phyloP scores from a whole-genome alignment of 1,140 invertebrate species.

The Microplitis mediator region DNA sequence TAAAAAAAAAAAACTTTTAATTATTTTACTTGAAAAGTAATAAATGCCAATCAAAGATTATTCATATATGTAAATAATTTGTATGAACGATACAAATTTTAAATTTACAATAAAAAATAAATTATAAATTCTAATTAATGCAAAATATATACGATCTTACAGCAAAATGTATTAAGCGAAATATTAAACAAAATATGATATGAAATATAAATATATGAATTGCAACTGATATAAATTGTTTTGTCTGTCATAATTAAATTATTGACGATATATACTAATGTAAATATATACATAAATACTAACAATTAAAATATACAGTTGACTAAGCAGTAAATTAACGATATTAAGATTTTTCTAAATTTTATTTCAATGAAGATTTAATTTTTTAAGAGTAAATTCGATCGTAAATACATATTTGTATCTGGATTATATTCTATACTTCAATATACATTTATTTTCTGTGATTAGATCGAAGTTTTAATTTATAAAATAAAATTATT shows the following conservation, averaged over 20 bases:
- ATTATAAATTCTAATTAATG: too few species aligned
- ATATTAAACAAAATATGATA: too few species aligned
- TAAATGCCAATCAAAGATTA: too few species aligned
- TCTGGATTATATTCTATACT: slow-evolving; percentile 20
- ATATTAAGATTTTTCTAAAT: slow-evolving; percentile 8
- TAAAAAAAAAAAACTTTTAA: too few species aligned
- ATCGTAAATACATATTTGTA: slow-evolving; percentile 1
- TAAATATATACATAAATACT: background rate
- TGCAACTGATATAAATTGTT: too few species aligned
- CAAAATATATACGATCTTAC: too few species aligned
- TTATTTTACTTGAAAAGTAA: too few species aligned
- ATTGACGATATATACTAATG: background rate
- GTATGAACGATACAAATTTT: too few species aligned
- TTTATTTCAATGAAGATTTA: slow-evolving; percentile 23
- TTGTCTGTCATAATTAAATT: background rate
- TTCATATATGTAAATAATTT: too few species aligned
- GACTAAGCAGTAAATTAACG: slow-evolving; percentile 15
- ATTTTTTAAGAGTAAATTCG: slow-evolving; percentile 1
- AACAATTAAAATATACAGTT: slow-evolving; percentile 1
- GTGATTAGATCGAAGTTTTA: background rate
- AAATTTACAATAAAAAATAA: too few species aligned
- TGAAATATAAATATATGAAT: too few species aligned
- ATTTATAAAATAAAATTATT: slow-evolving; percentile 15
- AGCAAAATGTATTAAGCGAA: too few species aligned
- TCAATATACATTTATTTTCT: background rate